Conservation (phyloP, 2,113 vertebrate species). For the Pygoscelis antarcticus region DNA sequence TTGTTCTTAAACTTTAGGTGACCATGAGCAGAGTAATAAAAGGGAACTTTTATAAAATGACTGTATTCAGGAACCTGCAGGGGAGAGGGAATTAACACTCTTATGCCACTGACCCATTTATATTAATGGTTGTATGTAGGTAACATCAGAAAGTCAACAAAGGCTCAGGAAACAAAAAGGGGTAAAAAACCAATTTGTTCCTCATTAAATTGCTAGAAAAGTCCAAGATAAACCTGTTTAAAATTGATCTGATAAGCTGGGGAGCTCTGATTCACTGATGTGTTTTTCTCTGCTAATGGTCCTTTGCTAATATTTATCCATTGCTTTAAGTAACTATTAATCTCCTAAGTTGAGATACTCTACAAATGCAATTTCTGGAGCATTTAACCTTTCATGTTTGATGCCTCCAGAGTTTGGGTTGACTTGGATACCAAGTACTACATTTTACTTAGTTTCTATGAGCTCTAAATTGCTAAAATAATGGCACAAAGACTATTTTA, state of each 20-base stretch:
- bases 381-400: constrained; percentile 72
- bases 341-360: constrained; percentile 71
- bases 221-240: constrained; percentile 77
- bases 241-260: constrained; percentile 79
- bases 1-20: constrained; percentile 15
- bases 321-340: constrained; percentile 76
- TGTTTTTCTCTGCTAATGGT: constrained; percentile 74
- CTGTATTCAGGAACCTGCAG: constrained; percentile 28
- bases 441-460: constrained; percentile 57
- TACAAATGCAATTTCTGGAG: constrained; percentile 72
- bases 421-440: constrained; percentile 39
- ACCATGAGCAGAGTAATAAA: constrained; percentile 54
- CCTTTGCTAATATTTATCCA: constrained; percentile 78
- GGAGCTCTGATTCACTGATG: constrained; percentile 67
- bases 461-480: constrained; percentile 46
- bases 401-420: constrained; percentile 55
- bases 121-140: constrained; percentile 63
- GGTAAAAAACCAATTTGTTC: constrained; percentile 65
- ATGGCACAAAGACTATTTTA: constrained; percentile 47
- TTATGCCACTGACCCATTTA: constrained; percentile 53
- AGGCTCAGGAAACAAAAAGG: constrained; percentile 52
- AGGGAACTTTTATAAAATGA: constrained; percentile 52
- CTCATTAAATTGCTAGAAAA: constrained; percentile 74
- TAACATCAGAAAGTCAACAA: constrained; percentile 70
- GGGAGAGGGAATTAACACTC: constrained; percentile 58